These are phyloP conservation scores for Drosophila lini DNA, from an alignment of 1,140 invertebrate species.

Conservation along the genomic window DNA sequence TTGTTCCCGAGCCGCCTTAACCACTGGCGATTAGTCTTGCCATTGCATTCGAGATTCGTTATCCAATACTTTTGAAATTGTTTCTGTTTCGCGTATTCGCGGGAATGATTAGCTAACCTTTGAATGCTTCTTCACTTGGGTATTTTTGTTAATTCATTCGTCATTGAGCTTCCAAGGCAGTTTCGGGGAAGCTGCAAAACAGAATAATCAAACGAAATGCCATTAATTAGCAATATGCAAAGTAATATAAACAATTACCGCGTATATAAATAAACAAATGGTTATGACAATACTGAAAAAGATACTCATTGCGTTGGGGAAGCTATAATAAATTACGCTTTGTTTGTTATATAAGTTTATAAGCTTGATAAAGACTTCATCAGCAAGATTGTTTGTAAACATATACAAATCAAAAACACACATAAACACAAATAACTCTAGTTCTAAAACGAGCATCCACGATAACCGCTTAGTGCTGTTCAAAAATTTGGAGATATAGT, in stretches of 20 bases:
- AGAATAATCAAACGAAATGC: conserved; percentile 44
- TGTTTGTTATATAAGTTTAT: conserved; percentile 1
- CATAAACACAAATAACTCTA: neutral
- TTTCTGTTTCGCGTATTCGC: conserved; percentile 27
- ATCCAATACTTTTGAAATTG: conserved; percentile 17
- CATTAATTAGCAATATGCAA: conserved; percentile 56
- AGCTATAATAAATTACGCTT: conserved; percentile 8
- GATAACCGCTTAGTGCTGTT: no score
- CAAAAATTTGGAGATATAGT: no score
- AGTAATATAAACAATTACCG: conserved; percentile 45
- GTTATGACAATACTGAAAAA: conserved; percentile 8
- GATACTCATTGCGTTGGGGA: neutral
- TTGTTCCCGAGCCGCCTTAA: conserved; percentile 14
- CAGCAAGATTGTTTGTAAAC: neutral
- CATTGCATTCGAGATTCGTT: conserved; percentile 41
- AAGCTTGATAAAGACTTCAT: neutral
- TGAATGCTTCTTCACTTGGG: conserved; percentile 38
- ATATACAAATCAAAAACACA: neutral
- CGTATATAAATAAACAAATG: conserved; percentile 18
- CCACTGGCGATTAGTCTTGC: conserved; percentile 10
- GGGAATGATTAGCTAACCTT: conserved; percentile 23
- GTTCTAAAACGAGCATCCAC: neutral
- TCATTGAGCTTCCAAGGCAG: conserved; percentile 42
- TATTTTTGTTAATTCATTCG: conserved; percentile 36
- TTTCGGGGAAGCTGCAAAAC: conserved; percentile 36